A percentile compares a stretch with the other conserved stretches of the same genome.
Conservation (phyloP, 2,113 vertebrate genomes). For the Mesoclemmys tuberculata region DNA sequence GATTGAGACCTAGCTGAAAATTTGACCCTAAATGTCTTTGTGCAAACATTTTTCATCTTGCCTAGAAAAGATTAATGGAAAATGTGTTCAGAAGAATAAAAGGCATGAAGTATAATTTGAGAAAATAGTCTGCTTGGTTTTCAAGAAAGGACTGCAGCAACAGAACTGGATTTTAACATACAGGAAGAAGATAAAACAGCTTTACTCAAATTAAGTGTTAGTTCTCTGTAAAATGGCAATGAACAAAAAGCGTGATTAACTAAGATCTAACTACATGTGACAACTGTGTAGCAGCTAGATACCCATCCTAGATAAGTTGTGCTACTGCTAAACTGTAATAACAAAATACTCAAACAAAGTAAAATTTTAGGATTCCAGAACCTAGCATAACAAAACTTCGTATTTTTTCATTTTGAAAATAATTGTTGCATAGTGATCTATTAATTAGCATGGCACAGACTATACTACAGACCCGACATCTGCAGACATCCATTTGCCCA, state of each 20-base stretch:
- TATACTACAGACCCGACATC: slow-evolving; percentile 21
- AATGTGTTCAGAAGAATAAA: neutral
- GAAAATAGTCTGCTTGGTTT: neutral
- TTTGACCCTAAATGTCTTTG: neutral
- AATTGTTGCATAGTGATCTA: slow-evolving; percentile 19
- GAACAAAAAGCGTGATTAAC: neutral
- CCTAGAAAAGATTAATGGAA: neutral
- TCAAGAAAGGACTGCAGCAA: neutral
- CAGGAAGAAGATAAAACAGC: neutral
- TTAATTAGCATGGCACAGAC: slow-evolving; percentile 9
- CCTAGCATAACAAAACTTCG: neutral
- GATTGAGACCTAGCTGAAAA: neutral
- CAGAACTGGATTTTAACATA: neutral
- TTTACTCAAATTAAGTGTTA: neutral
- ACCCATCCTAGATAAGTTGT: neutral
- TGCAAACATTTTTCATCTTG: neutral
- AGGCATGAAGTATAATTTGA: neutral
- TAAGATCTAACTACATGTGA: neutral
- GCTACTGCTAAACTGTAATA: neutral
- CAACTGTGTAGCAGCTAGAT: neutral
- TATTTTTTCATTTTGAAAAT: slow-evolving; percentile 8
- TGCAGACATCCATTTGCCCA: slow-evolving; percentile 22
- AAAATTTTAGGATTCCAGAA: neutral
- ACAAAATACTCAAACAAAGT: neutral
- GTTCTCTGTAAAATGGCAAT: neutral